phyloP scores from a whole-genome alignment of 2,797 vertebrate species.

The Sebastes umbrosus region DNA sequence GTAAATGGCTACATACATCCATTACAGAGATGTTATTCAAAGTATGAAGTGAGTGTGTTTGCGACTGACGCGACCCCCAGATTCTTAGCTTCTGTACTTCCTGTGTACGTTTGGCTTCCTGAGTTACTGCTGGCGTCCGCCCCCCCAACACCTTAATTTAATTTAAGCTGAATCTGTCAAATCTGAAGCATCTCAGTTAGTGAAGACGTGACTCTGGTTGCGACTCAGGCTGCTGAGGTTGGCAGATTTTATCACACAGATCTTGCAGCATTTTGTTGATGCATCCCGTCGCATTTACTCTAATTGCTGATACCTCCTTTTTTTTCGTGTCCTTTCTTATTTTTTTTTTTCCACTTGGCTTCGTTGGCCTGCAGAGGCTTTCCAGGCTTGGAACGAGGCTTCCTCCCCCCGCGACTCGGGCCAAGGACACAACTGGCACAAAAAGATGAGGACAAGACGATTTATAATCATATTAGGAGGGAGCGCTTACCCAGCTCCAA shows the following conservation, averaged over 20 bases:
- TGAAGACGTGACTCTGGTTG: not conserved
- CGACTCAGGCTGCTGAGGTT: not conserved
- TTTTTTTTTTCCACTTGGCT: constrained; percentile 8
- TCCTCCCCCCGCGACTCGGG: not conserved
- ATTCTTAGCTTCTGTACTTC: not conserved
- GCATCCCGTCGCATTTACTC: not conserved
- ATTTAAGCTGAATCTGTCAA: not conserved
- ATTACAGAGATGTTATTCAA: too few relatives aligned
- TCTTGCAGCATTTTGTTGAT: constrained; percentile 9
- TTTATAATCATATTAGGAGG: constrained; percentile 62
- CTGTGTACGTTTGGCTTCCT: not conserved
- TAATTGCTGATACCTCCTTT: constrained; percentile 25
- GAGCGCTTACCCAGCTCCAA: constrained; percentile 1
- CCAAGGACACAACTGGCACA: constrained; percentile 46
- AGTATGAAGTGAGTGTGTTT: too few relatives aligned
- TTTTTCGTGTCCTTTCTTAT: not conserved
- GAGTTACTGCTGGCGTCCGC: not conserved
- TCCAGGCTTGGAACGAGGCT: constrained; percentile 15
- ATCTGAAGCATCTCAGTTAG: constrained; percentile 15
- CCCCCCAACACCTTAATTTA: constrained; percentile 1
- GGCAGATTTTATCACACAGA: constrained; percentile 2
- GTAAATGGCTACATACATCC: too few relatives aligned
- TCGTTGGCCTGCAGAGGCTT: constrained; percentile 8
- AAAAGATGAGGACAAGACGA: constrained; percentile 42
- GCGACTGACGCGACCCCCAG: too few relatives aligned